phyloP scores from a whole-genome alignment of 2,888 invertebrate species.

The Drosophila koepferae region DNA sequence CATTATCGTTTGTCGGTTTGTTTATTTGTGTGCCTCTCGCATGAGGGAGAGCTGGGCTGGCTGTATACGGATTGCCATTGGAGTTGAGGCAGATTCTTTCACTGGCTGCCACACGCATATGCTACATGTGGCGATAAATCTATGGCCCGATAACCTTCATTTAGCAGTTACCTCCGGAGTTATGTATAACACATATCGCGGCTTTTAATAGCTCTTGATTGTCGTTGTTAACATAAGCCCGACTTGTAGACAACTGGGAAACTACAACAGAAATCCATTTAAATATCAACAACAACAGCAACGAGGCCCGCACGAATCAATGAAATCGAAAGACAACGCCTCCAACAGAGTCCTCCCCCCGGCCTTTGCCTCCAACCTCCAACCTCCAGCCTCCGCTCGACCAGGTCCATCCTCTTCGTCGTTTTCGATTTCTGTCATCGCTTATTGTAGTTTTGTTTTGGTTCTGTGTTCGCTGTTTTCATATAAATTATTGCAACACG shows the following conservation, averaged over 20 bases:
- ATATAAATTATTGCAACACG: constrained; percentile 77
- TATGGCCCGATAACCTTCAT: constrained; percentile 37
- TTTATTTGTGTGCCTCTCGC: constrained; percentile 41
- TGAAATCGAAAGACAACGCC: constrained; percentile 59
- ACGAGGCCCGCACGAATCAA: constrained; percentile 36
- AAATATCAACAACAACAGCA: constrained; percentile 32
- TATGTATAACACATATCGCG: constrained; percentile 64
- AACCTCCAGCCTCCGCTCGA: neutral
- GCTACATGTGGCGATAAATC: constrained; percentile 21
- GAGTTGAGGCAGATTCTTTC: neutral
- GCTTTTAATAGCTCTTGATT: constrained; percentile 79
- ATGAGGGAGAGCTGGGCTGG: constrained; percentile 5
- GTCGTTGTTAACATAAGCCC: constrained; percentile 76
- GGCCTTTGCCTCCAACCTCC: neutral
- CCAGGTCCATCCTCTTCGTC: constrained; percentile 2
- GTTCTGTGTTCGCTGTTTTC: constrained; percentile 28
- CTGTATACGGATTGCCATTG: neutral
- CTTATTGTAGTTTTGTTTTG: constrained; percentile 20
- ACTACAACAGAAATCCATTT: constrained; percentile 79
- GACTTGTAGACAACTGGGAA: constrained; percentile 72
- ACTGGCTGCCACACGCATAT: constrained; percentile 8
- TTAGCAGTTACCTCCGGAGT: constrained; percentile 40
- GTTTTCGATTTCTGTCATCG: constrained; percentile 57
- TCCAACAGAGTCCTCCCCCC: constrained; percentile 20
- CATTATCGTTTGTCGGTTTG: constrained; percentile 73